Conservation (phyloP, 2,113 vertebrate species). For the Archocentrus centrarchus region DNA sequence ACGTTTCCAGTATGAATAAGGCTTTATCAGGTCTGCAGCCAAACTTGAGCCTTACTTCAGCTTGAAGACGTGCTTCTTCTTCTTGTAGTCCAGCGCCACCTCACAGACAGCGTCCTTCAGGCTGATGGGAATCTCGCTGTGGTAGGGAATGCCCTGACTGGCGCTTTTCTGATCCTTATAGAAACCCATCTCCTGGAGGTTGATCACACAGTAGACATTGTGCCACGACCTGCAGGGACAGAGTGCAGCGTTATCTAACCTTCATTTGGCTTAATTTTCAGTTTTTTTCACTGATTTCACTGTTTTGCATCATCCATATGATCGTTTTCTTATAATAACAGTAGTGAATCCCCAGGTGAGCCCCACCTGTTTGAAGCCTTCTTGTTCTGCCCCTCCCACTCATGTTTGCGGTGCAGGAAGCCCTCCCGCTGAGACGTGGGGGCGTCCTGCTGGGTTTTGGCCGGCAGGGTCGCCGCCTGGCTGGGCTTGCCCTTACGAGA, state of each 20-base stretch:
- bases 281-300: too few species aligned
- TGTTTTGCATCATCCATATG: too few species aligned
- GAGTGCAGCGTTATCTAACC: too few species aligned
- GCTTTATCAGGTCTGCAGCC: not conserved
- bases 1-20: not conserved
- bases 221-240: constrained; percentile 91
- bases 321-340: not conserved
- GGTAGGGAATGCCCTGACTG: constrained; percentile 93
- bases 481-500: constrained; percentile 88
- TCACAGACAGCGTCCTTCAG: constrained; percentile 94
- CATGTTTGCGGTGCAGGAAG: constrained; percentile 95
- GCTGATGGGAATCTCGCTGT: constrained; percentile 94
- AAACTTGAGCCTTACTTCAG: constrained; percentile 85
- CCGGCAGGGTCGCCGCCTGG: constrained; percentile 91
- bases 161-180: constrained; percentile 96
- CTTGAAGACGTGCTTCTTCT: constrained; percentile 99
- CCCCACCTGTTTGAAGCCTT: constrained; percentile 96
- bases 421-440: constrained; percentile 91
- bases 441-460: constrained; percentile 89
- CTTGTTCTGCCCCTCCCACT: constrained; percentile 98
- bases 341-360: not conserved
- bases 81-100: constrained; percentile 95
- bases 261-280: too few species aligned
- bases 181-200: constrained; percentile 97
- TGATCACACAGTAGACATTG: constrained; percentile 97